Evolutionary conservation across 2,797 vertebrate genomes (phyloP), one percentile per base, ranked within the genome.

Genomic region (Pipistrellus pipistrellus): DNA sequence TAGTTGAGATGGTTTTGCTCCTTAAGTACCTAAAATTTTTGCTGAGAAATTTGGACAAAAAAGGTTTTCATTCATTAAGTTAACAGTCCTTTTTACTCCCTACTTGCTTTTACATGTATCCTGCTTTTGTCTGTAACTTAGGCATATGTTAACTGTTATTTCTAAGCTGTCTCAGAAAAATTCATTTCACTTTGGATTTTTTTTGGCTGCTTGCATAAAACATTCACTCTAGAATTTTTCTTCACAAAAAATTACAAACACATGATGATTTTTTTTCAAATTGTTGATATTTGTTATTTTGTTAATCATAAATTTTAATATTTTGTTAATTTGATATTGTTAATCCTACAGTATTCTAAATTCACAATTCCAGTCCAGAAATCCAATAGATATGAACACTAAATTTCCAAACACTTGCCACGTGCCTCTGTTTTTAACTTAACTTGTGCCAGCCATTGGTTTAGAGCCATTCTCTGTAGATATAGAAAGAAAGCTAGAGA

Each of bases 241-340:
- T 69, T 92, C 85, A 96, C 96, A 96, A 94, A 95, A 97, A 98
- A 97, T 96, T 91, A 94, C 94, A 98, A 97, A 94, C 95, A 97
- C 62, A 95, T 97, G 95, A 96, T 94, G 72, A 90, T 95, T 92
- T 93, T 96, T 96, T 66, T 94, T 77, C 95, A 76, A 94, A 73
- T 85, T 85, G 71, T 96, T 92, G 62, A 68, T 5, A 87, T 38
- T 38, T 38, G 38, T 38, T 38, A 38, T 38, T 38, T 38, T 38
- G 38, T 38, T 6, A 38, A 38, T 5, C 38, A 41, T 6, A 41
- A 41, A 41, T 41, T 41, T 41, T 41, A 41, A 6, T 41, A 41
- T 41, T 41, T 41, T 38, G 38, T 38, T 38, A 38, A 38, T 38
- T 38, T 41, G 38, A 85, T 96, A 96, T 93, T 96, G 38, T 96